Evolutionary conservation across 2,888 invertebrate species (phyloP), one percentile per base, ranked within the genome.

Genomic region (Megaustenia siamemsis): DNA sequence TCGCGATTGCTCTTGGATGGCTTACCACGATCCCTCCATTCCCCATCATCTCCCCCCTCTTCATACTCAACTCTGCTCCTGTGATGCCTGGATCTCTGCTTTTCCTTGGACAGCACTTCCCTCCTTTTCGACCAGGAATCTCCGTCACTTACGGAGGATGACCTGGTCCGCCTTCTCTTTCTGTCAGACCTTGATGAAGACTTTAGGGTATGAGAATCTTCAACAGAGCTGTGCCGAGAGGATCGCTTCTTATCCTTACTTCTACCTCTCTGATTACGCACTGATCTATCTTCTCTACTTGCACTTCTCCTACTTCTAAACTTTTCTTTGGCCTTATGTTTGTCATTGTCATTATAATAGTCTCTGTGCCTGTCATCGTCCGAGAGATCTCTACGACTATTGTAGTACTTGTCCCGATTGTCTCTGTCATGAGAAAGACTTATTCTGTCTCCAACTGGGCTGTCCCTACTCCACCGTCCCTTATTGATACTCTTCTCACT

Each of bases 1-100:
- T 91, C 92, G 90, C 89, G 92, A 91, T 92, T 93, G 89, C 91
- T 89, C 92, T 92, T 92, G 87, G 93, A 91, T 91, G 90, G 93
- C 93, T 93, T 93, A 93, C 93, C 93, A 89, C 91, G 90, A 79
- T 91, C 89, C 86, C 88, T 85, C 85, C 89, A 87, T 80, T 89
- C 89, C 85, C 88, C 88, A 49, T 83, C 84, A 24, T 43, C 83
- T 83, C 76, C 77, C 76, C 77, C 76, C 76, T 63, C 49, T 56
- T 82, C 82, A 83, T 83, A 83, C 83, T 71, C 83, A 83, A 71
- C 83, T 60, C 71, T 83, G 83, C 71, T 75, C 43, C 75, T 82
- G 45, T 63, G 76, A 32, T 83, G 76, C 32, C 71, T 85, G 40
- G 68, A 40, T 6, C 84, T 86, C 40, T 87, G 82, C 49, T 76